phyloP scores from a whole-genome alignment of 2,888 invertebrate species.

The Netelia melanura region DNA sequence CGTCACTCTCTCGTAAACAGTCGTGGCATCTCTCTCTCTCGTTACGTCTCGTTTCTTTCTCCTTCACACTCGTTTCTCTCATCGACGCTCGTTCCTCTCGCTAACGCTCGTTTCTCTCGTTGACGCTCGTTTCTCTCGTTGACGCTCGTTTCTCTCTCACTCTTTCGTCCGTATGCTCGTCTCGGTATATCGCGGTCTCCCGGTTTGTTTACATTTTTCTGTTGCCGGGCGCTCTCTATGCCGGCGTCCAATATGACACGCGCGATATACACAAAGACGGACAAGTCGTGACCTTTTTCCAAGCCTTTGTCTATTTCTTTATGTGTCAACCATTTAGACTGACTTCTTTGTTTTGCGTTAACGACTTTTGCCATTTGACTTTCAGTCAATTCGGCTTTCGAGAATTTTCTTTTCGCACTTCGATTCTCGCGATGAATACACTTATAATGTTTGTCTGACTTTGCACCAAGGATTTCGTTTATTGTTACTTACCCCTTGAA shows the following conservation, averaged over 20 bases:
- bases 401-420: slow-evolving; percentile 46
- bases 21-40: slow-evolving; percentile 18
- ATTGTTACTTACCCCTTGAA: slow-evolving; percentile 40
- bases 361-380: slow-evolving; percentile 36
- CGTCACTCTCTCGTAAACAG: slow-evolving; percentile 40
- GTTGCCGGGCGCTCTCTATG: slow-evolving; percentile 29
- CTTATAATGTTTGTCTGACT: slow-evolving; percentile 33
- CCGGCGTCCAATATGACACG: slow-evolving; percentile 36
- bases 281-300: slow-evolving; percentile 40
- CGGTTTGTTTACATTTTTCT: slow-evolving; percentile 40
- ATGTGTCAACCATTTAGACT: slow-evolving; percentile 37
- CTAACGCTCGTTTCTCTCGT: slow-evolving; percentile 43
- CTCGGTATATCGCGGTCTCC: slow-evolving; percentile 33
- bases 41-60: slow-evolving; percentile 48
- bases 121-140: too few species aligned
- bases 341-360: slow-evolving; percentile 32
- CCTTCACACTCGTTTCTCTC: too few species aligned
- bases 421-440: slow-evolving; percentile 48
- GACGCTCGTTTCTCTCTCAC: too few species aligned
- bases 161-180: slow-evolving; percentile 34
- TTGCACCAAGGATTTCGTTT: slow-evolving; percentile 40
- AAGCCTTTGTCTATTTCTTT: slow-evolving; percentile 44
- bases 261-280: slow-evolving; percentile 30
- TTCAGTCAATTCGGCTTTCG: slow-evolving; percentile 33
- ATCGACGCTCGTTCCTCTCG: slow-evolving; percentile 44